These are phyloP conservation scores for Sparidentex hasta DNA, from an alignment of 2,797 vertebrate genomes.

Conservation along the genomic window DNA sequence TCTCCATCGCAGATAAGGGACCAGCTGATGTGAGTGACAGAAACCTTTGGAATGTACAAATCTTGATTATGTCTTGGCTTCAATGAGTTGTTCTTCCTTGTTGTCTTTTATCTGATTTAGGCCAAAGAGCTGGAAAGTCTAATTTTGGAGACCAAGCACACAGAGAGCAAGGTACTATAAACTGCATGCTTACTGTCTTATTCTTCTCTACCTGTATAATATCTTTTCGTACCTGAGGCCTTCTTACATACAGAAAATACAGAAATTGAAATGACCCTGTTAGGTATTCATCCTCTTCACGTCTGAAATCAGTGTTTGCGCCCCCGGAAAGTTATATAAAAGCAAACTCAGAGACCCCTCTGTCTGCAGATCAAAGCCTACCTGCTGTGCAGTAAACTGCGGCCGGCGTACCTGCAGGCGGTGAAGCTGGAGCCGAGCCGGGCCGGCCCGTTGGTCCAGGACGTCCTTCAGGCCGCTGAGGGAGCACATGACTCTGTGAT, in stretches of 20 bases:
- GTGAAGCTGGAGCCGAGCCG: slow-evolving; percentile 91
- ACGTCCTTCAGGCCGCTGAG: slow-evolving; percentile 90
- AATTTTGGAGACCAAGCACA: slow-evolving; percentile 92
- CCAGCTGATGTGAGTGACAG: slow-evolving; percentile 89
- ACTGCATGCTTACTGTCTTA: background rate
- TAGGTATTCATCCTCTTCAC: background rate
- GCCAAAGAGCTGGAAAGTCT: slow-evolving; percentile 94
- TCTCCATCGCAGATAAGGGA: slow-evolving; percentile 88
- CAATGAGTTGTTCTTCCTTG: background rate
- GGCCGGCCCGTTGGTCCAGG: slow-evolving; percentile 90
- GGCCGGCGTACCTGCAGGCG: slow-evolving; percentile 93
- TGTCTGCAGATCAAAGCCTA: slow-evolving; percentile 92
- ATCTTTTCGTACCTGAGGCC: background rate
- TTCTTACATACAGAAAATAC: background rate
- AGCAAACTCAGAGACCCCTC: background rate
- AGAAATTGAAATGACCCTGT: background rate
- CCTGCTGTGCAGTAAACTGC: slow-evolving; percentile 91
- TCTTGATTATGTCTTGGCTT: background rate
- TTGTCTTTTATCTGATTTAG: slow-evolving; percentile 53
- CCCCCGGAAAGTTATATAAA: background rate
- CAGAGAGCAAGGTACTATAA: slow-evolving; percentile 90
- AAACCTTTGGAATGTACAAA: background rate
- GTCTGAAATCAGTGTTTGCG: background rate
- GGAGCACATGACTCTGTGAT: slow-evolving; percentile 90
- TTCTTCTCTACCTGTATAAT: background rate